Conservation (phyloP, 2,797 vertebrate species). For the Staurois parvus region DNA sequence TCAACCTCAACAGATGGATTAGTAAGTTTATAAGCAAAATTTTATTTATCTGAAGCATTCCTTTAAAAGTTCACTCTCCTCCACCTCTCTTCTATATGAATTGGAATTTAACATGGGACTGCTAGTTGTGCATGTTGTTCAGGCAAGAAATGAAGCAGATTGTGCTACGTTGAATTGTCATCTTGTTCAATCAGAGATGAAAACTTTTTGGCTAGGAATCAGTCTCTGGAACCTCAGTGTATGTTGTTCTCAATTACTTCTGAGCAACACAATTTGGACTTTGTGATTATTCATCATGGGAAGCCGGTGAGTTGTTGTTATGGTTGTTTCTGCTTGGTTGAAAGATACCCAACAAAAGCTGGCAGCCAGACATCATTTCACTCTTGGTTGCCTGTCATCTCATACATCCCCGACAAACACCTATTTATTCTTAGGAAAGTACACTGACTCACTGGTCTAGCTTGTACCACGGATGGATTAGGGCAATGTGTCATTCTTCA, state of each 20-base stretch:
- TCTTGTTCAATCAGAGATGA: neutral
- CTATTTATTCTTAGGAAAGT: neutral
- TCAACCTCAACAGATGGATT: too few species aligned
- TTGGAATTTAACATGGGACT: too few species aligned
- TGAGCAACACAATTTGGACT: neutral
- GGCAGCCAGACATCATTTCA: slow-evolving; percentile 36
- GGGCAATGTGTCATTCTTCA: neutral
- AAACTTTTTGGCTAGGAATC: neutral
- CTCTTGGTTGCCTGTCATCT: slow-evolving; percentile 3
- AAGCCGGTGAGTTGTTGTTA: slow-evolving; percentile 20
- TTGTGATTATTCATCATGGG: neutral
- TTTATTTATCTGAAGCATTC: too few species aligned
- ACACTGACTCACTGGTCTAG: neutral
- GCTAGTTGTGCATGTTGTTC: too few species aligned
- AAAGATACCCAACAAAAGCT: slow-evolving; percentile 4
- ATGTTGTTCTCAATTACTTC: neutral
- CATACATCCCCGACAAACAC: neutral
- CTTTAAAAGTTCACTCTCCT: too few species aligned
- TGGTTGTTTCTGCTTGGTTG: neutral
- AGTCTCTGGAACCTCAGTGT: neutral
- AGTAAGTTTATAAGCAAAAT: too few species aligned
- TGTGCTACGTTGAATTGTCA: too few species aligned
- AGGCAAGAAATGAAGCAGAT: too few species aligned
- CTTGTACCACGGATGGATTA: neutral
- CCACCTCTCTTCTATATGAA: too few species aligned